Conservation (phyloP, 1,140 invertebrate species). For the Aphaenogaster ashmeadi region DNA sequence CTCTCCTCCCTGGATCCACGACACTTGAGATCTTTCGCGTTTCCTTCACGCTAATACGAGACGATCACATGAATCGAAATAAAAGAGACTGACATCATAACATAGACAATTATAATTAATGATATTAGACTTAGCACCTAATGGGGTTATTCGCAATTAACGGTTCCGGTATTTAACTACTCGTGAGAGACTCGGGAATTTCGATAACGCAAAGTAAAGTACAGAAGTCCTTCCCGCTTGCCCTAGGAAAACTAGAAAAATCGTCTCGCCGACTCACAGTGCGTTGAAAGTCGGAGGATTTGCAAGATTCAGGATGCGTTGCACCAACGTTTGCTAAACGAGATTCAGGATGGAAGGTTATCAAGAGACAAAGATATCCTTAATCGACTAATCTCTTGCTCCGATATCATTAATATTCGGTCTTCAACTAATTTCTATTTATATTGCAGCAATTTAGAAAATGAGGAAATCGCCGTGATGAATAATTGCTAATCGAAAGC, state of each 20-base stretch:
- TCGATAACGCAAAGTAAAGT: conserved; percentile 12
- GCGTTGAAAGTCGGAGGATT: conserved; percentile 5
- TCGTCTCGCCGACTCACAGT: not conserved
- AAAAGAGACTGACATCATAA: conserved; percentile 62
- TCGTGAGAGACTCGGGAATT: not conserved
- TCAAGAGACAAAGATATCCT: not conserved
- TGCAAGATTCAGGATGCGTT: not conserved
- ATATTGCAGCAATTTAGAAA: not conserved
- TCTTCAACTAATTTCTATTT: not conserved
- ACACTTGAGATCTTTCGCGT: conserved; percentile 70
- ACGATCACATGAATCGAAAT: conserved; percentile 62
- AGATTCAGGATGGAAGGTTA: not conserved
- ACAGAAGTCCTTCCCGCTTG: not conserved
- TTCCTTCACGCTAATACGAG: conserved; percentile 30
- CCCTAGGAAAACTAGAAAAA: conserved; percentile 17
- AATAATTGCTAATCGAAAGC: not conserved
- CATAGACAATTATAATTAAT: conserved; percentile 57
- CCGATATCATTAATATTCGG: not conserved
- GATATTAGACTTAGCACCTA: conserved; percentile 75
- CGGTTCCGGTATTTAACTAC: conserved; percentile 10
- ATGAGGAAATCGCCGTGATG: not conserved
- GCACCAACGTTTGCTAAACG: not conserved
- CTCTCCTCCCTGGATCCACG: conserved; percentile 36
- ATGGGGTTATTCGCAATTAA: conserved; percentile 61
- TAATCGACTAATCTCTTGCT: not conserved